A percentile compares a stretch with the other conserved stretches of the same genome.
Evolutionary conservation across 2,888 invertebrate species (phyloP).

Genomic region (Oxytorus armatus): DNA sequence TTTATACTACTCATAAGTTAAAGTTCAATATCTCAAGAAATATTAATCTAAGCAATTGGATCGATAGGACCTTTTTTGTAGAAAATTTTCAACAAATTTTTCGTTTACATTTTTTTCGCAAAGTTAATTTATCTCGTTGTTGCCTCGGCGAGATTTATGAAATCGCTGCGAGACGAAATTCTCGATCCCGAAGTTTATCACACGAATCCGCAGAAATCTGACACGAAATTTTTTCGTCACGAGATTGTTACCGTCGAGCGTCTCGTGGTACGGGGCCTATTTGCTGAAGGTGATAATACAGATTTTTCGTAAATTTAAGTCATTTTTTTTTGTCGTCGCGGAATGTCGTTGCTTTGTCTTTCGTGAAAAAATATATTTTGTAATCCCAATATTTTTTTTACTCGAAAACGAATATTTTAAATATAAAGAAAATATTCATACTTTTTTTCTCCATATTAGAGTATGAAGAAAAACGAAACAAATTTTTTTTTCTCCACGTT

Average conservation of each 20-base stretch:
- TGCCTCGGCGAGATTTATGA: slow-evolving; percentile 94
- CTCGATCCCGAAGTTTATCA: slow-evolving; percentile 98
- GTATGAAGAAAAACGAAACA: no score
- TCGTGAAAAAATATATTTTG: background rate
- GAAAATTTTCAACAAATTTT: no score
- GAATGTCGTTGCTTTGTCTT: background rate
- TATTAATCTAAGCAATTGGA: no score
- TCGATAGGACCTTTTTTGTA: no score
- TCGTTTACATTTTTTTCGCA: no score
- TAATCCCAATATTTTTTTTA: background rate
- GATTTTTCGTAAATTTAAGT: background rate
- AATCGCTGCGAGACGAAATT: slow-evolving; percentile 90
- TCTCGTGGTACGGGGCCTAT: slow-evolving; percentile 93
- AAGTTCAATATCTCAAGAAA: no score
- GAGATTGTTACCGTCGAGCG: slow-evolving; percentile 89
- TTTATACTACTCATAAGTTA: no score
- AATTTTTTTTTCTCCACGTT: no score
- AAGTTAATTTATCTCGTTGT: slow-evolving; percentile 92
- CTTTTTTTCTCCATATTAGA: no score
- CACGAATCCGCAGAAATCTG: slow-evolving; percentile 94
- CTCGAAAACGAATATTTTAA: no score
- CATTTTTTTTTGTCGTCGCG: slow-evolving; percentile 11
- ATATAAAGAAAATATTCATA: no score
- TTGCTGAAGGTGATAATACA: slow-evolving; percentile 86
- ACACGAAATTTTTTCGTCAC: slow-evolving; percentile 91